Base-by-base conservation (phyloP, 2,113 vertebrate species). In the Meriones unguiculatus region DNA sequence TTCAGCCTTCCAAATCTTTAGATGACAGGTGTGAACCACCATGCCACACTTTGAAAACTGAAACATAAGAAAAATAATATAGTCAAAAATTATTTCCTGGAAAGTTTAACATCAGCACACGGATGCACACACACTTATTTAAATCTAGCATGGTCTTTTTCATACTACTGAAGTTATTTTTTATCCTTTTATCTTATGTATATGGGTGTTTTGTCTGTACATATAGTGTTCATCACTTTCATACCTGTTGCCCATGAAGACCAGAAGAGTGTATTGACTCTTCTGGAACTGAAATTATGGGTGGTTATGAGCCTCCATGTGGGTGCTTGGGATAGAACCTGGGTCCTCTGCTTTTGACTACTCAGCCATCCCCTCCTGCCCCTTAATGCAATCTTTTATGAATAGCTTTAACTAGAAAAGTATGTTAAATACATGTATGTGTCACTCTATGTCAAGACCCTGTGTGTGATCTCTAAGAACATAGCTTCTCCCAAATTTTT, bases 61-160 rank as follows among this genome's bases (percentile, higher is more conserved):
- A 92, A 94, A 93, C 22, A 95, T 90, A 75, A 97, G 90, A 90
- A 78, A 95, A 96, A 77, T 65, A 84, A 92, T 70, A 75, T 89
- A 96, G 32, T 90, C 46, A 35, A 80, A 46, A 65, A 20, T 87
- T 11, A 80, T 84, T 90, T 70, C 78, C 87, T 72, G 7, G 59
- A 84, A 86, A 72, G 46, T 3, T 82, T 90, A 94, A 67, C n/a
- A 67, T 46, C 46, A 46, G 46, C 46, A 46, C 46, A 46, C 5
- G 46, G 46, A 46, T 50, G 91, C 57, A 52, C 76, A 30, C 92
- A 64, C 96, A 84, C 70, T 97, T 97, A 65, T 94, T 98, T 94
- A 94, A 91, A 93, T 73, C 82, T 92, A 92, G 70, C 95, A 46
- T 0, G 90, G 41, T 96, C 89, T 28, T 64, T 84, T 62, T 59